Conservation (phyloP, 2,113 vertebrate species). For the Rissa tridactyla region DNA sequence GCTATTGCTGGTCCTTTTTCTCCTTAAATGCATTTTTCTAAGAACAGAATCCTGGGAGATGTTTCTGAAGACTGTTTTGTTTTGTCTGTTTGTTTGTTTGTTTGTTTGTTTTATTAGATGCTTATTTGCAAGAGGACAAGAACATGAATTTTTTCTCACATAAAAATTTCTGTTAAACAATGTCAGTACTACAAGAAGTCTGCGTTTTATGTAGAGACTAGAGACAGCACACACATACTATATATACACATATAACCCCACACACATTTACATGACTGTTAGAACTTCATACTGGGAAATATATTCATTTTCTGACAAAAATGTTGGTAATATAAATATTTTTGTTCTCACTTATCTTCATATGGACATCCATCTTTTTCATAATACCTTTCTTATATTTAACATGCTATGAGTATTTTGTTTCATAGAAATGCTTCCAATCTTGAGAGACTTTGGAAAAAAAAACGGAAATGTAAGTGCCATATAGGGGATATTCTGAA, state of each 20-base stretch:
- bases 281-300: neutral
- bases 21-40: neutral
- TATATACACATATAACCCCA: neutral
- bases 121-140: neutral
- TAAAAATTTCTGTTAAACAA: neutral
- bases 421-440: neutral
- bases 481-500: neutral
- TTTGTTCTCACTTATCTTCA: neutral
- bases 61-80: fast-evolving
- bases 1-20: neutral
- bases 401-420: neutral
- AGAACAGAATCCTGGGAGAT: neutral
- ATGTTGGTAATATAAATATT: neutral
- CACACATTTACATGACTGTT: neutral
- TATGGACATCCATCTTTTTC: neutral
- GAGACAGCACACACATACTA: neutral
- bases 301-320: neutral
- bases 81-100: too few species aligned
- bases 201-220: neutral
- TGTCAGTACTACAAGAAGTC: fast-evolving
- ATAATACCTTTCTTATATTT: neutral
- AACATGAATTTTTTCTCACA: neutral
- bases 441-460: neutral
- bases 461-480: neutral
- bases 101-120: neutral